phyloP scores from a whole-genome alignment of 1,140 invertebrate species.

The Diplogasteroides magnus region DNA sequence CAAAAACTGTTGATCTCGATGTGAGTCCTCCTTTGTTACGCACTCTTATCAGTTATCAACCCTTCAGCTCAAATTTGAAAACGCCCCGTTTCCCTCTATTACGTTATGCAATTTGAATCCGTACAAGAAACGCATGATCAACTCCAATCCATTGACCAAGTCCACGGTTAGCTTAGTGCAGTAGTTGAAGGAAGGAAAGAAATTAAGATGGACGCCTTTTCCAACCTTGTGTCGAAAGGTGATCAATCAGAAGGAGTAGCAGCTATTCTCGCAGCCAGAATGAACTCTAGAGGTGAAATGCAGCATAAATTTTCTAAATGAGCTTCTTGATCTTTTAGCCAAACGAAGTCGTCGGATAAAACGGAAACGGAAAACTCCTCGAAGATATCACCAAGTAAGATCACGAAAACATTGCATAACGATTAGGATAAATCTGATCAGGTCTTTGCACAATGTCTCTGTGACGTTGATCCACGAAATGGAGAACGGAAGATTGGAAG shows the following conservation, averaged over 20 bases:
- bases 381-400: slow-evolving; percentile 21
- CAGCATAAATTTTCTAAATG: no score
- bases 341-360: slow-evolving; percentile 16
- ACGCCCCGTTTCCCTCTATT: slow-evolving; percentile 54
- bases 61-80: slow-evolving; percentile 55
- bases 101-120: slow-evolving; percentile 55
- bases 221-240: slow-evolving; percentile 37
- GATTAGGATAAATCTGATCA: slow-evolving; percentile 44
- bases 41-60: background rate
- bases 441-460: slow-evolving; percentile 53
- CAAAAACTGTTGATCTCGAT: background rate
- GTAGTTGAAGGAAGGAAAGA: background rate
- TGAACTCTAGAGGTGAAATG: background rate
- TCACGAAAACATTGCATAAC: slow-evolving; percentile 12
- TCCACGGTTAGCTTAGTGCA: slow-evolving; percentile 38
- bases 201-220: slow-evolving; percentile 51
- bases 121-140: slow-evolving; percentile 48
- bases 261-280: slow-evolving; percentile 14
- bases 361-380: slow-evolving; percentile 9
- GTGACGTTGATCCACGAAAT: slow-evolving; percentile 47
- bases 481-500: slow-evolving; percentile 45
- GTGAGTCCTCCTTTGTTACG: slow-evolving; percentile 15
- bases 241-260: slow-evolving; percentile 46
- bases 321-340: no score
- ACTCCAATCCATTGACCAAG: slow-evolving; percentile 42